Conservation (phyloP, 1,140 invertebrate genomes). For the Notospermus geniculatus region DNA sequence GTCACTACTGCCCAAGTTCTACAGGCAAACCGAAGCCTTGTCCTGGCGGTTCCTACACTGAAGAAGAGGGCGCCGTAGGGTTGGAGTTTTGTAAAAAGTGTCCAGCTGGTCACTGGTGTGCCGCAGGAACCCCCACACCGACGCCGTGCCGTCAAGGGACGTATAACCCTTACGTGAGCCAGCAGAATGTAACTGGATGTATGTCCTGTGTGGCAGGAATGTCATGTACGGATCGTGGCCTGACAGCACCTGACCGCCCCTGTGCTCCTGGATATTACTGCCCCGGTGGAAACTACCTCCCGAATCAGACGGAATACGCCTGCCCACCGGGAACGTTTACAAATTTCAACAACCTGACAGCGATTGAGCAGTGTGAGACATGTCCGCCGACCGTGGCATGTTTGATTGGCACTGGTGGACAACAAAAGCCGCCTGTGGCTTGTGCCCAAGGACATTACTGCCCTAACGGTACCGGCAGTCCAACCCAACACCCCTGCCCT, state of each 20-base stretch:
- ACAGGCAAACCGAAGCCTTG: constrained; percentile 33
- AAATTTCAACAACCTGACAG: constrained; percentile 45
- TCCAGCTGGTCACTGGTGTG: constrained; percentile 46
- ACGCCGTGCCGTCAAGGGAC: constrained; percentile 38
- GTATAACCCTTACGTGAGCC: constrained; percentile 34
- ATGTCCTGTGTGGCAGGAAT: constrained; percentile 37
- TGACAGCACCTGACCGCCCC: constrained; percentile 40
- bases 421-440: constrained; percentile 43
- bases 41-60: constrained; percentile 46
- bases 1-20: constrained; percentile 34
- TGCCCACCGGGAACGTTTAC: constrained; percentile 50
- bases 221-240: constrained; percentile 41
- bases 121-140: constrained; percentile 35
- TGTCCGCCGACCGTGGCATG: constrained; percentile 40
- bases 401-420: constrained; percentile 40
- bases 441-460: constrained; percentile 48
- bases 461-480: constrained; percentile 28
- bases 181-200: constrained; percentile 27
- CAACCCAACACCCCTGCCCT: constrained; percentile 23
- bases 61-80: constrained; percentile 39
- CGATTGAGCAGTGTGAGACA: constrained; percentile 40
- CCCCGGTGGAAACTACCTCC: constrained; percentile 38
- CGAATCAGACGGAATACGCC: constrained; percentile 39
- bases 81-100: constrained; percentile 40
- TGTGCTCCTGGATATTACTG: constrained; percentile 52